A percentile compares a stretch with the other conserved stretches of the same genome.
Conservation (phyloP, 2,888 invertebrate genomes). For the Euphydryas editha region DNA sequence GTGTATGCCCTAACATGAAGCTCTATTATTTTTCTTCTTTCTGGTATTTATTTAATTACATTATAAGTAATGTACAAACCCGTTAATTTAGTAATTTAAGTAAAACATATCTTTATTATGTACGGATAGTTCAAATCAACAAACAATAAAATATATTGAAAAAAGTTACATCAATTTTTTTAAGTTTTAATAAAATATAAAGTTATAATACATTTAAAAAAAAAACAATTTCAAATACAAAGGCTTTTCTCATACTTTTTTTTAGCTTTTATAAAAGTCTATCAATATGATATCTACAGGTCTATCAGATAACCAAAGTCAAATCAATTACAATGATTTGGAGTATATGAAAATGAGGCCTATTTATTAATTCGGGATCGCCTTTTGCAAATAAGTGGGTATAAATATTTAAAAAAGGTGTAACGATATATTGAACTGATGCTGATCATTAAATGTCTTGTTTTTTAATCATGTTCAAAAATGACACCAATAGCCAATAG, state of each 20-base stretch:
- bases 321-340: too few species aligned
- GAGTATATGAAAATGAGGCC: too few species aligned
- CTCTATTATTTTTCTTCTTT: not conserved
- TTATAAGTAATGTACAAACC: not conserved
- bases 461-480: too few species aligned
- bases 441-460: too few species aligned
- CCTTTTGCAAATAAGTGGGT: too few species aligned
- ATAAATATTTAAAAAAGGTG: too few species aligned
- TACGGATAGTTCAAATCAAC: not conserved
- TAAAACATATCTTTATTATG: not conserved
- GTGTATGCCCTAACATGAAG: conserved; percentile 1
- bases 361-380: too few species aligned
- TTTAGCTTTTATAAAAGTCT: not conserved
- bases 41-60: not conserved
- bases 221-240: too few species aligned
- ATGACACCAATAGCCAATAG: too few species aligned
- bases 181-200: not conserved
- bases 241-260: too few species aligned
- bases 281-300: conserved; percentile 1
- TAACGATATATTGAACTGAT: too few species aligned
- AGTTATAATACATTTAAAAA: not conserved
- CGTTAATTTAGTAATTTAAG: not conserved
- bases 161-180: not conserved
- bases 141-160: not conserved
- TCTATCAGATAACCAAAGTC: not conserved